These are phyloP conservation scores for Brachirus orientalis DNA, from an alignment of 2,113 vertebrate species.

Conservation along the genomic window DNA sequence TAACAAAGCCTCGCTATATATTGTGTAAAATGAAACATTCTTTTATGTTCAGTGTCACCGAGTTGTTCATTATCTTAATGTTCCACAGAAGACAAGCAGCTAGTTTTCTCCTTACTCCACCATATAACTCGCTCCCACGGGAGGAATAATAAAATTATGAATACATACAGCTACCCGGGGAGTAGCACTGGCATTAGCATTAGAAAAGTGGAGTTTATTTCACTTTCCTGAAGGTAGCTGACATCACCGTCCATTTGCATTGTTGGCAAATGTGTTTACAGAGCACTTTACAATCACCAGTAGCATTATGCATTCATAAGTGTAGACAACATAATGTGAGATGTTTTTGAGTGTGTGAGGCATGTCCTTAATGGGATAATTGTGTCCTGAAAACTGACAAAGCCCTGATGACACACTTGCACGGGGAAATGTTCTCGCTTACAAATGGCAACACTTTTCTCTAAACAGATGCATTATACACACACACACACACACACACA, in stretches of 20 bases:
- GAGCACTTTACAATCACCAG: constrained; percentile 41
- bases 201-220: constrained; percentile 39
- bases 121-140: constrained; percentile 5
- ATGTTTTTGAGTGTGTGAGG: constrained; percentile 32
- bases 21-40: no score
- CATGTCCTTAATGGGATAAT: constrained; percentile 22
- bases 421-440: constrained; percentile 13
- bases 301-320: constrained; percentile 24
- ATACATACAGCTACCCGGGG: constrained; percentile 36
- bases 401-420: not conserved
- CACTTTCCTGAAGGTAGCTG: constrained; percentile 22
- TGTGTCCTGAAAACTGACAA: constrained; percentile 25
- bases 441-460: constrained; percentile 18
- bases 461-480: constrained; percentile 6
- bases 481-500: no score
- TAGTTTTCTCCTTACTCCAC: not conserved
- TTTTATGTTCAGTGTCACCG: not conserved
- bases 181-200: constrained; percentile 25
- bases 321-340: constrained; percentile 17
- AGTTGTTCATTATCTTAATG: constrained; percentile 27
- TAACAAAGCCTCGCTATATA: no score
- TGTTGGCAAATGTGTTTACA: constrained; percentile 37
- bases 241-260: constrained; percentile 44
- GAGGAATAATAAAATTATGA: constrained; percentile 50
- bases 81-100: constrained; percentile 1